Evolutionary conservation across 2,113 vertebrate genomes (phyloP).

Genomic region (Agapornis roseicollis): DNA sequence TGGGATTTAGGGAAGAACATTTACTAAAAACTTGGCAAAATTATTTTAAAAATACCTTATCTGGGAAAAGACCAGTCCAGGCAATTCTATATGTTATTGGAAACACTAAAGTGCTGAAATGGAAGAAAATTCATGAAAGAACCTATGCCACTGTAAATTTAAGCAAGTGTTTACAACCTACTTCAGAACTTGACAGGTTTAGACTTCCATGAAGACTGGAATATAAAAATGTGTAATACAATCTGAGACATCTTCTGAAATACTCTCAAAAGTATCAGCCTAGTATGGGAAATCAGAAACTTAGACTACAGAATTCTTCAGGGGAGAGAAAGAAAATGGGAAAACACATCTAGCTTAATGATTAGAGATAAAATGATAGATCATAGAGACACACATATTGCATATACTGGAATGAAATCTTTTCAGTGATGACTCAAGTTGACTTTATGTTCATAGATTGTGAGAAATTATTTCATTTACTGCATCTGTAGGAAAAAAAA

Average conservation of each 20-base stretch:
- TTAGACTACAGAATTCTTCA: background rate
- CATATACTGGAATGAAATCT: background rate
- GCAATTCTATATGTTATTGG: background rate
- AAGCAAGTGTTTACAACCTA: background rate
- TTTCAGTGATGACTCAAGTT: background rate
- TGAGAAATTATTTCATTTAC: background rate
- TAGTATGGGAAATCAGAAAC: background rate
- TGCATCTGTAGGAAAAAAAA: background rate
- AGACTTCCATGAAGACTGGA: background rate
- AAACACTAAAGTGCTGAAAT: background rate
- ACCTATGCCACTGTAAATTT: background rate
- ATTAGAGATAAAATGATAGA: background rate
- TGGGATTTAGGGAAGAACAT: background rate
- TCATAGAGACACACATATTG: background rate
- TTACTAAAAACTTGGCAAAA: background rate
- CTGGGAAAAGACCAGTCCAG: background rate
- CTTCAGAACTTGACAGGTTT: background rate
- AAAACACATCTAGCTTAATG: background rate
- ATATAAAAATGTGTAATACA: background rate
- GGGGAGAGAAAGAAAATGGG: background rate
- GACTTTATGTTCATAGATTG: background rate
- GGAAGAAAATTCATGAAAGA: background rate
- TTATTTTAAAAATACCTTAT: background rate
- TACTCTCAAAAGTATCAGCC: background rate
- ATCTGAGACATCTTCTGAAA: background rate